A percentile compares a stretch with the other conserved stretches of the same genome.
Conservation (phyloP, 1,140 invertebrate genomes). For the Frieseomelitta varia region DNA sequence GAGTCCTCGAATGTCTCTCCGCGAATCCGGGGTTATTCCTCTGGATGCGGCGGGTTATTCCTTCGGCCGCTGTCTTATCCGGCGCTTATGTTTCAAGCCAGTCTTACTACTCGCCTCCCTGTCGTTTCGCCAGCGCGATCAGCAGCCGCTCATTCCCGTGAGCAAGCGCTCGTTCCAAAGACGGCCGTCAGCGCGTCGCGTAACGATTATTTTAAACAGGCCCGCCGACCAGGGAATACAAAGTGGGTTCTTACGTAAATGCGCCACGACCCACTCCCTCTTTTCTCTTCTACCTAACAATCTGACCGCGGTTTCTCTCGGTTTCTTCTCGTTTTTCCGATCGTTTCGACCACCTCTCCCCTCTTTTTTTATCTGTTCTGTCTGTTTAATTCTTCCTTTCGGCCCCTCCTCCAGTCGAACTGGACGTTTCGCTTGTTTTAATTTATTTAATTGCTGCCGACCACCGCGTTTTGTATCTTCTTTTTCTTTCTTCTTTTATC, state of each 20-base stretch:
- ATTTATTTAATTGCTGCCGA: too few species aligned
- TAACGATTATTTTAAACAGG: constrained; percentile 80
- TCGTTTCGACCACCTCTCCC: background rate
- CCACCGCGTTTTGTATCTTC: too few species aligned
- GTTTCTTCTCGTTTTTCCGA: background rate
- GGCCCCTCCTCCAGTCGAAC: too few species aligned
- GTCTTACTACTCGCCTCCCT: background rate
- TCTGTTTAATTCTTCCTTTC: background rate
- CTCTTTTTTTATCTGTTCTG: background rate
- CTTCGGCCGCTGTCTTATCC: constrained; percentile 32
- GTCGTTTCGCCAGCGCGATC: constrained; percentile 1
- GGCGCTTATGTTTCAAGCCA: constrained; percentile 23
- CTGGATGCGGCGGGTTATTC: background rate
- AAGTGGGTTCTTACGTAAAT: constrained; percentile 79
- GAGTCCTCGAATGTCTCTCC: constrained; percentile 33
- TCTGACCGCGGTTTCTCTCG: background rate
- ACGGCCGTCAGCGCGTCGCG: constrained; percentile 48
- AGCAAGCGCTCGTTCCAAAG: constrained; percentile 39
- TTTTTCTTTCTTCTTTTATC: background rate
- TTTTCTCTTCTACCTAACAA: constrained; percentile 5
- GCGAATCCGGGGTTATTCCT: constrained; percentile 15
- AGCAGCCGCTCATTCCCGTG: constrained; percentile 50
- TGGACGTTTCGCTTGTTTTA: too few species aligned
- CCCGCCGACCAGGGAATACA: constrained; percentile 73
- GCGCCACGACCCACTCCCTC: constrained; percentile 41